Evolutionary conservation across 2,797 vertebrate genomes (phyloP), one percentile per base, ranked within the genome.

Genomic region (Alcedo atthis): DNA sequence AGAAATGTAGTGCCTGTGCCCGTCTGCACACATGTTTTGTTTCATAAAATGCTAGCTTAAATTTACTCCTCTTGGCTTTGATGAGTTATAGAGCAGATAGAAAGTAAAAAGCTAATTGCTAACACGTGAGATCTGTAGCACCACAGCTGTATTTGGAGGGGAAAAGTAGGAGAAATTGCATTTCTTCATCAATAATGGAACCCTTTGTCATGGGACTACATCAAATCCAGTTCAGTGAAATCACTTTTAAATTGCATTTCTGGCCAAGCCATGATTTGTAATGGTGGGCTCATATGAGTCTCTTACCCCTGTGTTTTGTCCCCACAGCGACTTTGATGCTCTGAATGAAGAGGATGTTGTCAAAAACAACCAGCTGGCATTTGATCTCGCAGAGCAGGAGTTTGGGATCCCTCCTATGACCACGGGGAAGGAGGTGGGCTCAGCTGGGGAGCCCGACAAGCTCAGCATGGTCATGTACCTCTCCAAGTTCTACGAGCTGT

Each of bases 401-500:
- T 99, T 99, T 92, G 99, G 99, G 48, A 99, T 99, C 93, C 95
- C 97, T 15, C 97, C 99, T 0, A 97, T 99, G 94, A 98, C 97
- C 59, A 98, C 98, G 0, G 98, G 96, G 63, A 97, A 98, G 94
- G 99, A 99, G 96, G 97, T 99, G 97, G 98, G 97, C 0, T 97
- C 94, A 0, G 96, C 96, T 0, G 95, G 97, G 83, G 98, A 98
- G 94, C 98, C 98, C 0, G 98, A 99, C 96, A 99, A 99, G 95
- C 98, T 98, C 92, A 97, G 95, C 95, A 98, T 99, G 98, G 98
- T 97, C 87, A 95, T 97, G 91, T 99, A 99, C 97, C 98, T 99
- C 91, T 99, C 99, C 94, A 99, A 98, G 92, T 99, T 99, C 95
- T 99, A 99, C 0, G 99, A 99, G 96, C 98, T 99, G 77, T 99